These are phyloP conservation scores for Adrianichthys oophorus DNA, from an alignment of 2,797 vertebrate genomes.

Conservation along the genomic window DNA sequence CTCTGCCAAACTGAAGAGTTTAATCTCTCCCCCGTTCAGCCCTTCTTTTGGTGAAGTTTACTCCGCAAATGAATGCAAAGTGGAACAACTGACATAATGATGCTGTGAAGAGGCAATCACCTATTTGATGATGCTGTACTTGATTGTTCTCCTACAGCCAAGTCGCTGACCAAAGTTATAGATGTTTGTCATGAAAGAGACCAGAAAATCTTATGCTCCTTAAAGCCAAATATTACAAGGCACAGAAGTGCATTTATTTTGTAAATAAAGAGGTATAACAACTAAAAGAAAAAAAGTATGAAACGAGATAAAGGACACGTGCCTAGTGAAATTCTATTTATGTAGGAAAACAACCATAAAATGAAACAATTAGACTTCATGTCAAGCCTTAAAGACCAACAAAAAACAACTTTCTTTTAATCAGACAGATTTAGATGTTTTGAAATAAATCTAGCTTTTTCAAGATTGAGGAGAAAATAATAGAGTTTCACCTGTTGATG, in stretches of 20 bases:
- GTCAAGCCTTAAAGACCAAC: too few relatives aligned
- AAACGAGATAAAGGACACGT: too few relatives aligned
- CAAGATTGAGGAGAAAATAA: neutral
- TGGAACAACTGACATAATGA: constrained; percentile 5
- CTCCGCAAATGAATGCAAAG: constrained; percentile 23
- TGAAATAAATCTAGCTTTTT: too few relatives aligned
- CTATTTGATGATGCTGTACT: constrained; percentile 14
- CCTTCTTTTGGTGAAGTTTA: constrained; percentile 36
- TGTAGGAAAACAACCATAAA: too few relatives aligned
- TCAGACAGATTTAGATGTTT: too few relatives aligned
- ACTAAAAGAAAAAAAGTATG: too few relatives aligned
- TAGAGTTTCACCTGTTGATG: neutral
- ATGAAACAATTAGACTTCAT: too few relatives aligned
- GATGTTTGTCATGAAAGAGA: constrained; percentile 19
- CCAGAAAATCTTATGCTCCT: constrained; percentile 3
- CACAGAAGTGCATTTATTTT: neutral
- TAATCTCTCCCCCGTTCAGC: constrained; percentile 20
- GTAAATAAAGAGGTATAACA: too few relatives aligned
- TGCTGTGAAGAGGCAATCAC: constrained; percentile 16
- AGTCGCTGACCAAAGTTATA: constrained; percentile 20
- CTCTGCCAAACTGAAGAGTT: constrained; percentile 44
- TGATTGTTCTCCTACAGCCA: constrained; percentile 25
- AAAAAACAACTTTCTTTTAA: too few relatives aligned
- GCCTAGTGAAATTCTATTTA: too few relatives aligned
- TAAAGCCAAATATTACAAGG: too few relatives aligned